Evolutionary conservation across 2,888 invertebrate genomes (phyloP).

Genomic region (Opisthograptis luteolata): DNA sequence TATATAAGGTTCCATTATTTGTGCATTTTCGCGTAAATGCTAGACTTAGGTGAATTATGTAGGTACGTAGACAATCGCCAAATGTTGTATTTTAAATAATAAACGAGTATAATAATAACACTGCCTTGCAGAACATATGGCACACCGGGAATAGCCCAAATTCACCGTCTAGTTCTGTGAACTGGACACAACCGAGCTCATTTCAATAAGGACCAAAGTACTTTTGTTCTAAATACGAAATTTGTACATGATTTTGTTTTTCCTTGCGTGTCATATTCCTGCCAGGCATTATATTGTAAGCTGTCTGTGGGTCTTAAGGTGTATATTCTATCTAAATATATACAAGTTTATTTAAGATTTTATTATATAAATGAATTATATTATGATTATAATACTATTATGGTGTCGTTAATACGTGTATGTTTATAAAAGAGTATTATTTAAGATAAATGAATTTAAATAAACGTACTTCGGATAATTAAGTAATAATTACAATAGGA

Average conservation of each 20-base stretch:
- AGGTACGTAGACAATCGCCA: constrained; percentile 13
- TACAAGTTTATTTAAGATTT: constrained; percentile 22
- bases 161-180: too few species aligned
- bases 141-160: not conserved
- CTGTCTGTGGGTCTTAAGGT: constrained; percentile 23
- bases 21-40: constrained; percentile 33
- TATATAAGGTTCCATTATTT: constrained; percentile 42
- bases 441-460: constrained; percentile 25
- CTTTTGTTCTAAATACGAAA: too few species aligned
- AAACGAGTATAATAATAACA: constrained; percentile 20
- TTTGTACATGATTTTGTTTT: not conserved
- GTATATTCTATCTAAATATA: constrained; percentile 5
- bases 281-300: constrained; percentile 14
- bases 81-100: constrained; percentile 23
- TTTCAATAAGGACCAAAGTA: too few species aligned
- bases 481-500: constrained; percentile 15
- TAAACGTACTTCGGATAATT: constrained; percentile 14
- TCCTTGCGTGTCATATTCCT: constrained; percentile 6
- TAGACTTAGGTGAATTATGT: constrained; percentile 34
- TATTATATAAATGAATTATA: constrained; percentile 19
- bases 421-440: constrained; percentile 36
- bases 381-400: constrained; percentile 20
- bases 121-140: constrained; percentile 20
- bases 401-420: constrained; percentile 26
- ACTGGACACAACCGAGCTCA: too few species aligned